Conservation (phyloP, 2,888 invertebrate species). For the Drosophila colorata region DNA sequence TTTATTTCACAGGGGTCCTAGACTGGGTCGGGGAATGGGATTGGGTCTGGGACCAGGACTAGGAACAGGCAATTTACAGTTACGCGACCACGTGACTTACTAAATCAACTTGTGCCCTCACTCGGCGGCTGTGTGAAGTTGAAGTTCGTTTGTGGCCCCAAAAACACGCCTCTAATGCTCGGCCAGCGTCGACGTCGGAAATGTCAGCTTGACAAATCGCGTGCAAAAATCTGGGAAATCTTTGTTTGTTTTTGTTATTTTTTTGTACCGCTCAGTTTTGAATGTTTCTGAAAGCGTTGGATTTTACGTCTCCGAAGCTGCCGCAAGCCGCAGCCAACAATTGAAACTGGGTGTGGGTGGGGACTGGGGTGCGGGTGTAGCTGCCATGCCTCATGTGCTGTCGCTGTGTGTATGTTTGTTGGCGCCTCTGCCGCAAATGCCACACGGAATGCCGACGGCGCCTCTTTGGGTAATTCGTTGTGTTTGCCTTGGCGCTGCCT, state of each 20-base stretch:
- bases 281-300: conserved; percentile 46
- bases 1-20: conserved; percentile 46
- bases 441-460: conserved; percentile 62
- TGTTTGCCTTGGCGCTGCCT: conserved; percentile 60
- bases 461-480: conserved; percentile 80
- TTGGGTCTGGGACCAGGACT: conserved; percentile 4
- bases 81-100: conserved; percentile 78
- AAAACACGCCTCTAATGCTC: conserved; percentile 70
- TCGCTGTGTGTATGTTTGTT: conserved; percentile 31
- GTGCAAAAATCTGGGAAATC: conserved; percentile 78
- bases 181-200: conserved; percentile 54
- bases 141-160: conserved; percentile 67
- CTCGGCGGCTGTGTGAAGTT: conserved; percentile 35
- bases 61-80: conserved; percentile 74
- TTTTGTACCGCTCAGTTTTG: conserved; percentile 39
- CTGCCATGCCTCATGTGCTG: conserved; percentile 19
- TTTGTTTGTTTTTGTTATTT: conserved; percentile 45
- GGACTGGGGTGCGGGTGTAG: not conserved
- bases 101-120: conserved; percentile 75
- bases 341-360: not conserved
- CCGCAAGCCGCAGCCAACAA: conserved; percentile 46
- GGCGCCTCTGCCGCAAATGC: conserved; percentile 67
- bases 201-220: conserved; percentile 83
- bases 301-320: conserved; percentile 35
- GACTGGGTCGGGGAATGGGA: not conserved